Percentiles rank a stretch among this genome's conserved stretches.
phyloP scores from a whole-genome alignment of 1,140 invertebrate genomes.

The Drepana arcuata region DNA sequence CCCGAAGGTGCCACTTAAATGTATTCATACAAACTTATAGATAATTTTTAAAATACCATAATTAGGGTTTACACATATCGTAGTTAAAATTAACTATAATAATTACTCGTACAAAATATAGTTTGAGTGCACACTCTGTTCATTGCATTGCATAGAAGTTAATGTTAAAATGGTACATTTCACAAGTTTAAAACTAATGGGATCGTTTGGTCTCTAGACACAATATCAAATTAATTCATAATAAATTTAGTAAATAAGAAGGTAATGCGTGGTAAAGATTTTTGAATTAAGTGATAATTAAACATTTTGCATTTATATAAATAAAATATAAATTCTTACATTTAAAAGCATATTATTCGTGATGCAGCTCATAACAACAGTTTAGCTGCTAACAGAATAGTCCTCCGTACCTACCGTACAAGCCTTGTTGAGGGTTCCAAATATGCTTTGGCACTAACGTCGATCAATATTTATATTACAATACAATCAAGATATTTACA shows the following conservation, averaged over 20 bases:
- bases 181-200: too few species aligned
- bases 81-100: constrained; percentile 38
- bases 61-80: too few species aligned
- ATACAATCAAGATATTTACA: constrained; percentile 64
- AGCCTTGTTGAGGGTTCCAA: constrained; percentile 33
- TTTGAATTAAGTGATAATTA: constrained; percentile 15
- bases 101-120: constrained; percentile 40
- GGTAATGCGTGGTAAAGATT: too few species aligned
- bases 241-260: background rate
- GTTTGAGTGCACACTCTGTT: constrained; percentile 30
- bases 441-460: constrained; percentile 68
- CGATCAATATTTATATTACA: constrained; percentile 55
- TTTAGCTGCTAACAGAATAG: too few species aligned
- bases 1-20: constrained; percentile 19
- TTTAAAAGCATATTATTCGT: too few species aligned
- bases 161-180: too few species aligned
- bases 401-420: constrained; percentile 33
- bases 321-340: too few species aligned
- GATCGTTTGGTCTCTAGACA: too few species aligned
- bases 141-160: too few species aligned
- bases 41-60: constrained; percentile 18
- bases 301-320: constrained; percentile 7
- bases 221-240: too few species aligned
- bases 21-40: constrained; percentile 37
- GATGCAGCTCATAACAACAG: too few species aligned